Percentiles rank a stretch among this genome's conserved stretches.
These are phyloP conservation scores for human DNA, from an alignment of 2,113 vertebrate species.

Conservation along the genomic window DNA sequence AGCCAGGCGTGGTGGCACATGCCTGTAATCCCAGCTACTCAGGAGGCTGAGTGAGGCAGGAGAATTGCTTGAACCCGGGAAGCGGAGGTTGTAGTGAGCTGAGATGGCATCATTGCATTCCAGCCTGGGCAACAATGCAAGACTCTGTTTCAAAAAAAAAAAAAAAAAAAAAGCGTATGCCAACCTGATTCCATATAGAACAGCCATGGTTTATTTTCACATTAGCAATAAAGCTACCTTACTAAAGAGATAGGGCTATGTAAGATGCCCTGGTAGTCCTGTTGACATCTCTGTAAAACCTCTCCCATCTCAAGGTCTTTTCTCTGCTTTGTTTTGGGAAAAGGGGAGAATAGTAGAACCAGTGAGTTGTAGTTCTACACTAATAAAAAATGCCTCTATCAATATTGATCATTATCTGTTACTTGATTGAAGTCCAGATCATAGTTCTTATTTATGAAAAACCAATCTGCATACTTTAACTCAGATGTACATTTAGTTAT, in stretches of 20 bases:
- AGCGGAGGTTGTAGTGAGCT: too few relatives aligned
- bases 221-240: background rate
- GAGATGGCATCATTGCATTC: too few relatives aligned
- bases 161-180: background rate
- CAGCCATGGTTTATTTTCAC: background rate
- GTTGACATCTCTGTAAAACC: background rate
- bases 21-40: too few relatives aligned
- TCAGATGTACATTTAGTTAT: background rate
- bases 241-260: background rate
- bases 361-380: background rate
- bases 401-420: background rate
- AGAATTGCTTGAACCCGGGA: too few relatives aligned
- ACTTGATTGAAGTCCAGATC: background rate
- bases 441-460: background rate
- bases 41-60: too few relatives aligned
- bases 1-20: too few relatives aligned
- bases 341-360: background rate
- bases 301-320: background rate
- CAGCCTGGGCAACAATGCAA: too few relatives aligned
- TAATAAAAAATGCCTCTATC: background rate
- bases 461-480: background rate
- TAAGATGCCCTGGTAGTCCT: background rate
- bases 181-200: background rate
- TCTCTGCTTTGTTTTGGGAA: background rate
- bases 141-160: too few relatives aligned